Conservation (phyloP, 2,888 invertebrate species). For the Lamellibrachia columna region DNA sequence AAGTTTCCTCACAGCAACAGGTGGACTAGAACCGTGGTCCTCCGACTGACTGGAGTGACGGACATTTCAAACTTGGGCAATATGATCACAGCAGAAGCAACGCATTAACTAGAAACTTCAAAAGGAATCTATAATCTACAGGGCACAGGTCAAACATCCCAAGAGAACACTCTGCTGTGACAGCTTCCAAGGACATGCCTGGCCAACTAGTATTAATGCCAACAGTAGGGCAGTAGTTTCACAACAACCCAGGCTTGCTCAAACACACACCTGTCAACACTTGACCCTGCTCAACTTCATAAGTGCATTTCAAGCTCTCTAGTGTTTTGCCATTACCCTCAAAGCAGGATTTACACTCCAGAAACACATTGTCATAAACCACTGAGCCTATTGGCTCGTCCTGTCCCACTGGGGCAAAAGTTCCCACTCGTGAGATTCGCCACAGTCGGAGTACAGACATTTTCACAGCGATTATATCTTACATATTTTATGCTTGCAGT, state of each 20-base stretch:
- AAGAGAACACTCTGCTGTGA: neutral
- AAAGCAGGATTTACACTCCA: neutral
- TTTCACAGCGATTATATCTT: neutral
- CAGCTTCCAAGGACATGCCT: neutral
- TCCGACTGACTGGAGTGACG: neutral
- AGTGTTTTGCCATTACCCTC: slow-evolving; percentile 5
- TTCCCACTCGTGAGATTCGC: neutral
- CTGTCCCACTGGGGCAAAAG: neutral
- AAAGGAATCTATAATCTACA: neutral
- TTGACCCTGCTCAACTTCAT: slow-evolving; percentile 6
- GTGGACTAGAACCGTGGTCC: too few relatives aligned
- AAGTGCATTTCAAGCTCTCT: neutral
- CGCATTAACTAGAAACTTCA: neutral
- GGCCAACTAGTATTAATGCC: neutral
- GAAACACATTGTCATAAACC: neutral
- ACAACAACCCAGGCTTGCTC: neutral
- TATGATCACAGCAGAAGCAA: neutral
- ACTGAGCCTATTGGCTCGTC: neutral
- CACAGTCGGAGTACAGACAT: neutral
- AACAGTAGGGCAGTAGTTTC: neutral
- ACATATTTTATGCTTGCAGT: neutral
- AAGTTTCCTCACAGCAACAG: too few relatives aligned
- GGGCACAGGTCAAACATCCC: neutral
- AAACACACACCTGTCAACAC: neutral
- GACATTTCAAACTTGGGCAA: neutral